Base-by-base conservation (phyloP, 2,113 vertebrate species). In the Cepphus grylle region DNA sequence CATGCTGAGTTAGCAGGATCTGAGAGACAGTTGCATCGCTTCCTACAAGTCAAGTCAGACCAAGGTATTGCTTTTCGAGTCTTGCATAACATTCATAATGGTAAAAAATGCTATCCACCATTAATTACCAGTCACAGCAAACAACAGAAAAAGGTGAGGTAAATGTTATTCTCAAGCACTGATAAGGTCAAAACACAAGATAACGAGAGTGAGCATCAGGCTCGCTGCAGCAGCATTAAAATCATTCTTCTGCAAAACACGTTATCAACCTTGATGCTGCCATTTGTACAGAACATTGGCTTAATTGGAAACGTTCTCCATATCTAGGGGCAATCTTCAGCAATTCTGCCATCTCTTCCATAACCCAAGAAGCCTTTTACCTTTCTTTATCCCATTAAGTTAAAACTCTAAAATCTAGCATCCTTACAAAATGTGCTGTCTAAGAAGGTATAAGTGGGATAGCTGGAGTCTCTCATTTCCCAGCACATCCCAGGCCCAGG, bases 1-100 rank as follows among this genome's bases (percentile, higher is more conserved):
- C 99, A 56, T 99, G 99, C 96, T 99, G 99, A 9, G 99, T 99
- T 96, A 99, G 97, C 97, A 99, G 96, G 90, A 99, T 99, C 97
- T 99, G 99, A 56, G 98, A 99, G 23, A 99, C 98, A 0, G 98
- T 99, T 88, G 97, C 98, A 83, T 99, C 99, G 52, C 98, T 98
- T 92, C 99, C 99, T 99, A 15, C 47, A 89, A 87, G 92, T 45
- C 70, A 96, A 94, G 90, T 38, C n/a, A 91, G n/a, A 92, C 27
- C 62, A 71, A 76, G 73, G 29, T 12, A 78, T 86, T 94, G 84
- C 49, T 85, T 87, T 78, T 83, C 32, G 36, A 84, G 23, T 65
- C 76, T 61, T 71, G 45, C 25, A 23, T 58, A 40, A 72, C 32
- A 82, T 81, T 77, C 32, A 21, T 8, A 52, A 50, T 16, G 17